Evolutionary conservation across 2,888 invertebrate genomes (phyloP).

Genomic region (Microctonus brassicae): DNA sequence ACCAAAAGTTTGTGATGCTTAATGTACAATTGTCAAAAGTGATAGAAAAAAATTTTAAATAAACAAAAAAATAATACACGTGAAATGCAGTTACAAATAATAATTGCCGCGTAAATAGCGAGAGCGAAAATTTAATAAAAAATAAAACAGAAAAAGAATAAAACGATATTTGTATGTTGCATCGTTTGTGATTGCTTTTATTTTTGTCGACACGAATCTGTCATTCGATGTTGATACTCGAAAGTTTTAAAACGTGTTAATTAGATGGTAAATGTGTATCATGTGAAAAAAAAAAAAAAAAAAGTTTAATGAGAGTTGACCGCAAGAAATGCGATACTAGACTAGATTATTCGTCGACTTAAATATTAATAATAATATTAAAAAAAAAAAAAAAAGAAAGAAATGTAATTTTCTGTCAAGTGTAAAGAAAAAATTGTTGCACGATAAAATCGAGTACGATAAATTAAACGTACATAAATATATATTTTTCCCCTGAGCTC

Average conservation of each 20-base stretch:
- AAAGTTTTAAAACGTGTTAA: slow-evolving; percentile 68
- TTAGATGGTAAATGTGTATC: slow-evolving; percentile 45
- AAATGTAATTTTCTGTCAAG: slow-evolving; percentile 17
- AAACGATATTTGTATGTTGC: slow-evolving; percentile 41
- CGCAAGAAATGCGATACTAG: not conserved
- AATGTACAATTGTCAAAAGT: slow-evolving; percentile 9
- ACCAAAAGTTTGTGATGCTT: slow-evolving; percentile 25
- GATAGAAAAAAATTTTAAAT: slow-evolving; percentile 2
- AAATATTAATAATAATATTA: not conserved
- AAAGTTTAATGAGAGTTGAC: slow-evolving; percentile 2
- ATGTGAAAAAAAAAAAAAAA: slow-evolving; percentile 21
- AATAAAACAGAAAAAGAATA: not conserved
- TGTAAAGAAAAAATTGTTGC: slow-evolving; percentile 1
- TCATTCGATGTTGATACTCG: slow-evolving; percentile 67
- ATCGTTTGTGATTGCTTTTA: slow-evolving; percentile 43
- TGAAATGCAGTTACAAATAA: slow-evolving; percentile 38
- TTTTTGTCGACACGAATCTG: slow-evolving; percentile 57
- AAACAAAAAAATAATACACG: slow-evolving; percentile 22
- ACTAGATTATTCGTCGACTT: not conserved
- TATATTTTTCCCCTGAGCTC: slow-evolving; percentile 46
- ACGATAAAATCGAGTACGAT: slow-evolving; percentile 37
- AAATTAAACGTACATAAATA: slow-evolving; percentile 25
- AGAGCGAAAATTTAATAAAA: not conserved
- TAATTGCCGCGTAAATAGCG: not conserved
- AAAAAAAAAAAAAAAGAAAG: too few species aligned